phyloP scores from a whole-genome alignment of 2,888 invertebrate species.

The Notodromas monacha region DNA sequence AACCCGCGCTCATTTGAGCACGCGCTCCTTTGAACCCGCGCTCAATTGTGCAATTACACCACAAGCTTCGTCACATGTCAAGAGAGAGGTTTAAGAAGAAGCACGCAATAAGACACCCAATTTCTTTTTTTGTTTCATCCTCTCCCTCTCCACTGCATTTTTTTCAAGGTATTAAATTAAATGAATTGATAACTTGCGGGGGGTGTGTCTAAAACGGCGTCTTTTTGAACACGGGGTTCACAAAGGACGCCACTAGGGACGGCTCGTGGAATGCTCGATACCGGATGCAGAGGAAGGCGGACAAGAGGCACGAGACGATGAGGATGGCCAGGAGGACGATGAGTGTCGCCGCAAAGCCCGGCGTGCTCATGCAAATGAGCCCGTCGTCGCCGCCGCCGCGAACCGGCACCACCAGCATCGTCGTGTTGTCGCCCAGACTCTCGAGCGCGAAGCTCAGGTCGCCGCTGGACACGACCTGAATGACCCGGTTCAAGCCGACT shows the following conservation, averaged over 20 bases:
- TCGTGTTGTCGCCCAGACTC: slow-evolving; percentile 24
- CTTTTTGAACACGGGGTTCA: not conserved
- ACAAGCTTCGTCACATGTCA: no score
- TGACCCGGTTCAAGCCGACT: slow-evolving; percentile 58
- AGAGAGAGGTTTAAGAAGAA: no score
- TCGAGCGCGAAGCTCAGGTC: slow-evolving; percentile 53
- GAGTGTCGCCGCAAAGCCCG: slow-evolving; percentile 60
- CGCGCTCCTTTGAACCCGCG: no score
- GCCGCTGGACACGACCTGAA: slow-evolving; percentile 63
- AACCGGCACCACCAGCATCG: slow-evolving; percentile 31
- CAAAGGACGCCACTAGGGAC: not conserved
- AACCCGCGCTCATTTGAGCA: no score
- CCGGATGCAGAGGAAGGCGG: slow-evolving; percentile 49
- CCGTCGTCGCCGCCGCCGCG: slow-evolving; percentile 21
- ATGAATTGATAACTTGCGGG: no score
- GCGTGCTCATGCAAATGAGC: slow-evolving; percentile 68
- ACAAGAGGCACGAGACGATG: slow-evolving; percentile 47
- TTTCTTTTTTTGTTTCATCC: no score
- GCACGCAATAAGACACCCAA: no score
- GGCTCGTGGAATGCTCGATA: slow-evolving; percentile 16
- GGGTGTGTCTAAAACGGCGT: not conserved
- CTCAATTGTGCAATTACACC: no score
- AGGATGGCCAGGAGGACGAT: slow-evolving; percentile 47
- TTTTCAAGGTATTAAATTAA: no score
- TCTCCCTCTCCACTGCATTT: no score